These are phyloP conservation scores for Lapara coniferarum DNA, from an alignment of 2,888 invertebrate genomes.

Conservation along the genomic window DNA sequence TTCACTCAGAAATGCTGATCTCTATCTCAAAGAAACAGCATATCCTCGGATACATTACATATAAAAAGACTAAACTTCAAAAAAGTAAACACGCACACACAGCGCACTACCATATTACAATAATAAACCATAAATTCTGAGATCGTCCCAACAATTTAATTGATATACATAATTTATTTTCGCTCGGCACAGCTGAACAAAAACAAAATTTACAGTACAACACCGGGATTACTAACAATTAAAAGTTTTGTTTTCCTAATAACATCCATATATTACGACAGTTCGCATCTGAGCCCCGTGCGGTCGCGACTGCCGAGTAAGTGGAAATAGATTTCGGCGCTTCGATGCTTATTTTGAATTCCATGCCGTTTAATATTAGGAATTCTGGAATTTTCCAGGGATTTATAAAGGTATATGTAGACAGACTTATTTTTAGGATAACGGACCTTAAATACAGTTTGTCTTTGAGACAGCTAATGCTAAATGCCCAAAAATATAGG, in stretches of 20 bases:
- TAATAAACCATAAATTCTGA: slow-evolving; percentile 21
- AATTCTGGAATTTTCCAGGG: not conserved
- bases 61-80: not conserved
- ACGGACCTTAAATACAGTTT: no score
- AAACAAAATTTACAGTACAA: slow-evolving; percentile 58
- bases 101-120: slow-evolving; percentile 15
- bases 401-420: no score
- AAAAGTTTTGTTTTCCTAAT: slow-evolving; percentile 75
- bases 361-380: not conserved
- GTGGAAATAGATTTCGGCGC: slow-evolving; percentile 59
- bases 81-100: not conserved
- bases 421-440: no score
- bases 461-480: no score
- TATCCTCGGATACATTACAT: not conserved
- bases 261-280: slow-evolving; percentile 71
- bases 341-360: slow-evolving; percentile 20
- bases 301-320: slow-evolving; percentile 52
- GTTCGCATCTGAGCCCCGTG: slow-evolving; percentile 70
- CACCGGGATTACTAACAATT: slow-evolving; percentile 73
- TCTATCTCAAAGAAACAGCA: no score
- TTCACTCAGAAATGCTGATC: no score
- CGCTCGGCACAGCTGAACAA: slow-evolving; percentile 36
- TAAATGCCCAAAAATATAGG: no score
- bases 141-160: slow-evolving; percentile 34
- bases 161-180: slow-evolving; percentile 34